Percentiles rank a stretch among this genome's conserved stretches.
Conservation (phyloP, 2,888 invertebrate species). For the Tetropium fuscum region DNA sequence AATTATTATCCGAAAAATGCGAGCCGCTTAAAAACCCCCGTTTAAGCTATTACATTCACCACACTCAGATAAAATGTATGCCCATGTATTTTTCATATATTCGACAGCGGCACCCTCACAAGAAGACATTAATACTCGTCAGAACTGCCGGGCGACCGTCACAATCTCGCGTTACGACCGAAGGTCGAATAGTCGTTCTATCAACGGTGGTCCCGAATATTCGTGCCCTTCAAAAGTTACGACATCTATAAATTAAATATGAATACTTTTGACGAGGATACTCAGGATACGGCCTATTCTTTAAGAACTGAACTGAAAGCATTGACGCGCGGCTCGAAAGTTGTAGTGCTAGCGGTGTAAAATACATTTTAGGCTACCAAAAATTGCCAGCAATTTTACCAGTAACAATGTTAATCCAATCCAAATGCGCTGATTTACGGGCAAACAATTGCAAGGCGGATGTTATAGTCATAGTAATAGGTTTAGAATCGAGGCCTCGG, state of each 20-base stretch:
- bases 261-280: neutral
- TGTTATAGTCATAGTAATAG: no score
- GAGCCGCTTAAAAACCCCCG: no score
- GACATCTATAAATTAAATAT: conserved; percentile 7
- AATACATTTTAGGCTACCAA: no score
- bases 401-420: no score
- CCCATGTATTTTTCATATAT: neutral
- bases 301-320: neutral
- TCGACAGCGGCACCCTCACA: neutral
- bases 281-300: conserved; percentile 4
- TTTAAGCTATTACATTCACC: no score
- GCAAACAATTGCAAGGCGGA: no score
- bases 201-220: conserved; percentile 2
- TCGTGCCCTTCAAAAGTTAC: conserved; percentile 1
- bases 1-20: no score
- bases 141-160: neutral
- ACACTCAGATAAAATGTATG: neutral
- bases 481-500: no score
- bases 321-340: no score
- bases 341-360: no score
- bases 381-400: no score
- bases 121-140: neutral
- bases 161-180: neutral
- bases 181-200: neutral
- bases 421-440: no score